Evolutionary conservation across 35 echinoderm and acorn worm genomes (phyloP), one percentile per base, ranked within the genome.

Genomic region (Eucidaris tribuloides): DNA sequence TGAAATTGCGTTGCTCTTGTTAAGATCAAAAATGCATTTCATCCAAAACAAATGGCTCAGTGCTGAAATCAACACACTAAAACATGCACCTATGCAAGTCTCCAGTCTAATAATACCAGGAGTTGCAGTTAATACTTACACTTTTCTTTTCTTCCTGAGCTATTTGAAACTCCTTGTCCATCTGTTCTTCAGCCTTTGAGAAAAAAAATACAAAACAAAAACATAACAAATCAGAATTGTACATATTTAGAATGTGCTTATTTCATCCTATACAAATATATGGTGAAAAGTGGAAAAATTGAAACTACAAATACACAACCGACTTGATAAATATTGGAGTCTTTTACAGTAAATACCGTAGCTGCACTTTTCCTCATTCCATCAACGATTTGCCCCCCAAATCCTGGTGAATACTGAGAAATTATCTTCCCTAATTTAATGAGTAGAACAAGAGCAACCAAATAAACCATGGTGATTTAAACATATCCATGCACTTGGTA

Each of bases 111-210:
- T n/a, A n/a, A n/a, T n/a, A n/a, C n/a, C n/a, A n/a, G n/a, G n/a
- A n/a, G n/a, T n/a, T n/a, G n/a, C n/a, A 52, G 48, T 11, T 0
- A 0, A 33, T 48, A 57, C 79, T 81, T 81, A 81, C 79, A 58
- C 20, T 81, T 44, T 81, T 81, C 45, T 81, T 81, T 30, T 81
- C 79, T 81, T 81, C 79, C 34, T 54, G 33, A 40, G 57, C 29
- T 0, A 81, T 58, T 42, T 58, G 34, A 13, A 33, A 81, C 29
- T 59, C 77, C 6, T 49, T 81, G 43, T 81, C 79, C 79, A 79
- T 81, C 14, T 81, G 48, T 61, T 81, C 79, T 17, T 81, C 79
- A 28, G 55, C 79, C 79, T 81, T 30, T 22, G 2, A 34, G 40
- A 81, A 81, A 7, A 58, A 50, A 48, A 4, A 28, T 19, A 50